Evolutionary conservation across 2,113 vertebrate species (phyloP), one percentile per base, ranked within the genome.

Genomic region (Phaethon lepturus): DNA sequence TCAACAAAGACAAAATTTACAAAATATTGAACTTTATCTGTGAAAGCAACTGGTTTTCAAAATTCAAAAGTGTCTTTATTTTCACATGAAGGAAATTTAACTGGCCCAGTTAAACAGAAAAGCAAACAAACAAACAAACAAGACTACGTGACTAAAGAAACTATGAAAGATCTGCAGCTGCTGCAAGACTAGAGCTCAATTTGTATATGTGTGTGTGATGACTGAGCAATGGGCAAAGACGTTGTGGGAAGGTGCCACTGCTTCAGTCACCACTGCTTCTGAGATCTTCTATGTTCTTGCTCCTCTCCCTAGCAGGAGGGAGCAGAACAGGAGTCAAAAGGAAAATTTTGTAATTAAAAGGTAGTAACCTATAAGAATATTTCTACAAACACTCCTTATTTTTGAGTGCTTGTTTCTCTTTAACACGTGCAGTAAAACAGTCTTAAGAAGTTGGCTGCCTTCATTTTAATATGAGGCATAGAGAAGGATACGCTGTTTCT

Each of bases 381-480:
- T 93, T 84, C 29, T 73, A 67, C 6, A 78, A 76, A 15, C 4
- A 26, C 2, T 82, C 35, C 17, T 56, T 62, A 26, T 16, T 91
- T 93, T 49, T 83, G 23, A 82, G 20, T 62, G 17, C 31, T 64
- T 93, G 1, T 60, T 92, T 19, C 23, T 81, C 24, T 96, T 95
- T 78, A 85, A 71, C 25, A 52, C 18, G 7, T 58, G 31, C 24
- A 66, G 45, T 60, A 78, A 86, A 88, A 81, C 11, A 64, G 47
- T 45, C 56, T 88, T 75, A 86, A 93, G 47, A 91, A 66, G 38
- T 29, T 76, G 78, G 3, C 12, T 84, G 22, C 11, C 82, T 94
- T 95, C 38, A 76, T 84, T 97, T 97, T 88, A 96, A 94, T 81
- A 96, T 74, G 64, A 95, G 77, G 22, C 22, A 86, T 19, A 94